Percentiles rank a stretch among this genome's conserved stretches.
Evolutionary conservation across 2,113 vertebrate species (phyloP).

Genomic region (Scomber colias): DNA sequence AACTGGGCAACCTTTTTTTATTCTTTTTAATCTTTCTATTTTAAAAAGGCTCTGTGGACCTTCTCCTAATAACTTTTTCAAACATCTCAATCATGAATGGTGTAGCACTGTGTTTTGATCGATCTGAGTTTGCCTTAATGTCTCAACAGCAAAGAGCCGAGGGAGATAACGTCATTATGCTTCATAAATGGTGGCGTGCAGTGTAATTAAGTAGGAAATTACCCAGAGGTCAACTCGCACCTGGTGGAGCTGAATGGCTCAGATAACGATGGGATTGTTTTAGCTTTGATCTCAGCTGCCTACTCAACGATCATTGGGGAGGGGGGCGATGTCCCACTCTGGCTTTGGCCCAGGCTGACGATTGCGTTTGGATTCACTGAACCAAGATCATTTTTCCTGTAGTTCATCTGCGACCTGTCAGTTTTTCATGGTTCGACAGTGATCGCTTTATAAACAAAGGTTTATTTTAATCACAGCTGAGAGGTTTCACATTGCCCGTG

Average conservation of each 20-base stretch:
- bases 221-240: constrained; percentile 70
- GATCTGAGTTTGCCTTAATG: constrained; percentile 49
- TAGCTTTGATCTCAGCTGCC: constrained; percentile 54
- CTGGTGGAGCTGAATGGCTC: constrained; percentile 59
- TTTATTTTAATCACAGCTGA: constrained; percentile 34
- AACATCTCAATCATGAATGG: not conserved
- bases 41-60: constrained; percentile 22
- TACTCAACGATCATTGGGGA: not conserved
- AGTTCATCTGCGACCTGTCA: constrained; percentile 34
- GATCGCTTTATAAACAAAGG: constrained; percentile 5
- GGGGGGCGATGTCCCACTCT: not conserved
- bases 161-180: constrained; percentile 51
- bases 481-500: constrained; percentile 1
- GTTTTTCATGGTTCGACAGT: constrained; percentile 10
- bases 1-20: constrained; percentile 16
- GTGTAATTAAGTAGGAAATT: constrained; percentile 73
- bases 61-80: constrained; percentile 18
- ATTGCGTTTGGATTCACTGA: constrained; percentile 34
- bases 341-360: constrained; percentile 6
- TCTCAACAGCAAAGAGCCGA: constrained; percentile 26
- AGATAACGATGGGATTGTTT: constrained; percentile 61
- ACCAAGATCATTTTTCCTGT: constrained; percentile 23
- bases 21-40: constrained; percentile 26
- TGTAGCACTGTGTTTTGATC: constrained; percentile 28
- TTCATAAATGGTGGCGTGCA: constrained; percentile 50